Percentiles rank a stretch among this genome's conserved stretches.
These are phyloP conservation scores for Pollenia amentaria DNA, from an alignment of 2,888 invertebrate species.

Conservation along the genomic window DNA sequence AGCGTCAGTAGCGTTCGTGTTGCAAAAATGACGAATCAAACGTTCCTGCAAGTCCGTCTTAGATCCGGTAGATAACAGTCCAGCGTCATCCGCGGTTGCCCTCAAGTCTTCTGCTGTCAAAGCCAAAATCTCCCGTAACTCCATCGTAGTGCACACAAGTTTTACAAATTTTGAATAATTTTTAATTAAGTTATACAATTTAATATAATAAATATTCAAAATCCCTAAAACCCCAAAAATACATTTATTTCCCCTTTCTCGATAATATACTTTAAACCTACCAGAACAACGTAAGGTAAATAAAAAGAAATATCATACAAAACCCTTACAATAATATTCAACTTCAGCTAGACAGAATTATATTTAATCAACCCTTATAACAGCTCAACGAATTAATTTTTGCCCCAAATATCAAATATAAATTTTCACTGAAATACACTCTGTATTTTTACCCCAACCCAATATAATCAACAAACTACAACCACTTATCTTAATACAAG, in stretches of 20 bases:
- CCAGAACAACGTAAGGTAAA: slow-evolving; percentile 17
- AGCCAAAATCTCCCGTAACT: slow-evolving; percentile 13
- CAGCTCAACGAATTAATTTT: no score
- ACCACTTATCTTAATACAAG: slow-evolving; percentile 12
- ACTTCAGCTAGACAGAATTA: no score
- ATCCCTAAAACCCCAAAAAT: no score
- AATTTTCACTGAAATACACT: no score
- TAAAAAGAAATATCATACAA: slow-evolving; percentile 1
- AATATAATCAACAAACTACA: no score
- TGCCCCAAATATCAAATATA: no score
- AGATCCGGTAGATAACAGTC: slow-evolving; percentile 7
- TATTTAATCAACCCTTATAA: no score
- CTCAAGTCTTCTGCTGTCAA: slow-evolving; percentile 25
- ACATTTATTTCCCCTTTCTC: no score
- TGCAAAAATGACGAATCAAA: slow-evolving; percentile 22
- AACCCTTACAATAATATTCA: no score
- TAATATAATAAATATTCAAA: background rate
- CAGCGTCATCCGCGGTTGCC: background rate
- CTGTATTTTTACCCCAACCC: no score
- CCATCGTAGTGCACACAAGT: slow-evolving; percentile 47
- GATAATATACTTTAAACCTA: background rate
- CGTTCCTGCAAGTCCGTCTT: slow-evolving; percentile 47
- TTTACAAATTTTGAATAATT: slow-evolving; percentile 8
- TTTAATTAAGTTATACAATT: background rate
- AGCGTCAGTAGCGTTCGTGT: background rate